Conservation (phyloP, 92 coral and sea anemone species). For the Desmophyllum pertusum region DNA sequence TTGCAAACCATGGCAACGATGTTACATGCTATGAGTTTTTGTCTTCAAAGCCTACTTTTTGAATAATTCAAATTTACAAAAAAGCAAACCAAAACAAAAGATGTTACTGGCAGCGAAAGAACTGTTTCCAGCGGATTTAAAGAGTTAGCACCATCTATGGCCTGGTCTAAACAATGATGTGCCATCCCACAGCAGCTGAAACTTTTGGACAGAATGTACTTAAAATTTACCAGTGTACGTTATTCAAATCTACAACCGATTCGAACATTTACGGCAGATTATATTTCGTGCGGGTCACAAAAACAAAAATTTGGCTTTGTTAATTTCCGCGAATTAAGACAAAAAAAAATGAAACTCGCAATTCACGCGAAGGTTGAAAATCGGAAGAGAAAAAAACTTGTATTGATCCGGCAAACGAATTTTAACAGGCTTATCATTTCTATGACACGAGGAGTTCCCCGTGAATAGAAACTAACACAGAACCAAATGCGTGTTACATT, state of each 20-base stretch:
- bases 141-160: not conserved
- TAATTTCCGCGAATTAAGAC: not conserved
- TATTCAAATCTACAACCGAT: not conserved
- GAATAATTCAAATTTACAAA: constrained; percentile 1
- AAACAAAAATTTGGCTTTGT: not conserved
- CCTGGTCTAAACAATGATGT: not conserved
- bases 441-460: not conserved
- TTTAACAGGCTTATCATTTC: not conserved
- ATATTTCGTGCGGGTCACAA: not conserved
- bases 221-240: not conserved
- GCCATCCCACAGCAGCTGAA: not conserved
- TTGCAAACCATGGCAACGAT: constrained; percentile 3
- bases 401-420: not conserved
- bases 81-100: not conserved
- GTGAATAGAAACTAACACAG: not conserved
- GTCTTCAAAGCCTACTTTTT: not conserved
- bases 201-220: not conserved
- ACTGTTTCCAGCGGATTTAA: not conserved
- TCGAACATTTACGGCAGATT: not conserved
- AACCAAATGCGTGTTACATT: too few relatives aligned
- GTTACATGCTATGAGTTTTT: not conserved
- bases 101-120: not conserved
- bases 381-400: not conserved
- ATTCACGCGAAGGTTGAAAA: not conserved
- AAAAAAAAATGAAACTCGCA: not conserved